Base-by-base conservation (phyloP, 2,113 vertebrate genomes). In the Perognathus longimembris region DNA sequence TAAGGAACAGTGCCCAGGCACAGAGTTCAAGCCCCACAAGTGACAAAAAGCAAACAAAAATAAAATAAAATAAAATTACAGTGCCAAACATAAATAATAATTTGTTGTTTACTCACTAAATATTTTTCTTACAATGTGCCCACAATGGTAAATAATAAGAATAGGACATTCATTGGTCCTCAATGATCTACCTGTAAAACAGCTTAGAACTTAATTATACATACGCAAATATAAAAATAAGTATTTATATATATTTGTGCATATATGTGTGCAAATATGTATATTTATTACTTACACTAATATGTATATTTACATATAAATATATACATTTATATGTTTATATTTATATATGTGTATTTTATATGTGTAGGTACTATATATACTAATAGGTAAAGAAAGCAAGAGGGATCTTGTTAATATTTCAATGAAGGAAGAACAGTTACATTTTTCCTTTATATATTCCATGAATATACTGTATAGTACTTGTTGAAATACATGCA, bases 401-500 rank as follows among this genome's bases (percentile, higher is more conserved):
- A 54, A 54, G 15, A 84, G 14, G 36, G 2, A 80, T 32, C 59
- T 75, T 87, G 0, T 71, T 89, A 83, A 81, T 85, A 88, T 73
- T 73, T 89, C 54, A 59, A 90, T 14, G 9, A 88, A 32, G 3
- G 10, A 74, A 24, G 11, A 85, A 84, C 15, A 76, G 20, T 45
- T 92, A 67, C 38, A 76, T 28, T 61, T 88, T 28, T 82, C 34
- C 21, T 4, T 69, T 90, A 64, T 15, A 38, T 73, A 92, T 63
- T 79, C 8, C 28, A 61, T 74, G 21, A 5, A 82, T 21, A 89
- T 87, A n/a, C 36, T 82, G 63, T 40, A 50, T 9, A 82, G 24
- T 4, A 73, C 32, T 86, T 34, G 85, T 54, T 83, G 45, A 91
- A 95, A 92, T 91, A 92, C 21, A 95, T 88, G 67, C 79, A 93